Evolutionary conservation across 2,113 vertebrate genomes (phyloP), one percentile per base, ranked within the genome.

Genomic region (Phylloscopus trochiloides): DNA sequence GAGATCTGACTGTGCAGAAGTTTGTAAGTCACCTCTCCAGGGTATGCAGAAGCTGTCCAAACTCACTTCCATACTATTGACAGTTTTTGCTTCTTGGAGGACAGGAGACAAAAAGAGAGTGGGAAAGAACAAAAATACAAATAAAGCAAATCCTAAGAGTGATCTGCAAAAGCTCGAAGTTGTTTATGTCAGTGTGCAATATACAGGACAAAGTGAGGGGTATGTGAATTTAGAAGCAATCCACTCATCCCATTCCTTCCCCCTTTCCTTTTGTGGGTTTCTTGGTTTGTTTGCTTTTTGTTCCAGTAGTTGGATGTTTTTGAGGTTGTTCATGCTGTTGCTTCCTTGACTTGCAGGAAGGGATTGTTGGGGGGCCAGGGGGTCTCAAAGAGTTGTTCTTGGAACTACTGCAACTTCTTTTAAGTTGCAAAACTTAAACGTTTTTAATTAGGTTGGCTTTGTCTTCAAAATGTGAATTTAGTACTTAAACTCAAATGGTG

Each of bases 181-280:
- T 12, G 10, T 47, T 88, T 58, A 12, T 62, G 19, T 34, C 34
- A 43, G 7, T 45, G 50, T 58, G 31, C 4, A 19, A 29, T 10
- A 9, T 5, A 20, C 0, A 1, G 15, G 29, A 20, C 24, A 38
- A 63, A 68, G 29, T 21, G 42, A 86, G 29, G 4, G 3, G 1
- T 29, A 18, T 19, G 17, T 50, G 17, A 70, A 43, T 14, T 63
- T 50, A 66, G 50, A 86, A 76, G 12, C 3, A n/a, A 17, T 2
- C 4, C 4, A 7, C 9, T 11, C 31, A 19, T 24, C 14, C 20
- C 6, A 55, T 70, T 61, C 48, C 48, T 76, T 76, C 4, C 11
- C 18, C 10, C 9, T 38, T 91, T 55, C 16, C 5, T 48, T 88
- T 28, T 40, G 14, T 67, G 17, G 10, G 4, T 12, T 73, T 26